Evolutionary conservation across 1,140 invertebrate species (phyloP), one percentile per base, ranked within the genome.

Genomic region (Uloborus diversus): DNA sequence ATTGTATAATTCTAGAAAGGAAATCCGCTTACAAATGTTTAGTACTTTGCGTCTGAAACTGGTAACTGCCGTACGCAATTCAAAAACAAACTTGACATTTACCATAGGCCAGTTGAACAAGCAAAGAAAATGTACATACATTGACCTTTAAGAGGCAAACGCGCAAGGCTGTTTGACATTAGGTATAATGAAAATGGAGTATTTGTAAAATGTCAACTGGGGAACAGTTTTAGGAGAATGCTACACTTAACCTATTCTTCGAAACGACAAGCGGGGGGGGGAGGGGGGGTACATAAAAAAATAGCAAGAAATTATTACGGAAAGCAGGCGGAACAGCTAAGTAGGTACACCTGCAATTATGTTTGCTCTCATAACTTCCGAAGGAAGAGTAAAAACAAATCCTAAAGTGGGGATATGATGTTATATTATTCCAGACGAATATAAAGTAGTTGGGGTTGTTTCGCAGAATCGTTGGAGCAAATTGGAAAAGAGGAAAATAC

Each of bases 71-170:
- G 20, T 5, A 5, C 7, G 51, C 9, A 56, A n/a, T 23, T 51
- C 42, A 42, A 78, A 78, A 78, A 78, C 73, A 78, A 78, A 37
- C 62, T 64, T 78, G 73, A 66, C 73, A 78, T 78, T 78, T 78
- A 66, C 32, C 73, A 37, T 78, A 28, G 28, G 47, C 2, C 73
- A 78, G 73, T 65, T 78, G 73, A 65, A 65, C 73, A 78, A 78
- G 73, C 73, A 75, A 30, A 13, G 28, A 30, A 28, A 25, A 13
- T 59, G 56, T 59, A 59, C 56, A 59, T 64, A 37, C 61, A 64
- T 35, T 64, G 61, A 37, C 61, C 61, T 64, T 42, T 64, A 20
- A 3, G 1, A 4, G 32, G 30, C 9, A 42, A 17, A 13, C 17
- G 37, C 9, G 37, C 14, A 14, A 7, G 37, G 37, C 37, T 42